Evolutionary conservation across 2,797 vertebrate species (phyloP).

Genomic region (Parambassis ranga): DNA sequence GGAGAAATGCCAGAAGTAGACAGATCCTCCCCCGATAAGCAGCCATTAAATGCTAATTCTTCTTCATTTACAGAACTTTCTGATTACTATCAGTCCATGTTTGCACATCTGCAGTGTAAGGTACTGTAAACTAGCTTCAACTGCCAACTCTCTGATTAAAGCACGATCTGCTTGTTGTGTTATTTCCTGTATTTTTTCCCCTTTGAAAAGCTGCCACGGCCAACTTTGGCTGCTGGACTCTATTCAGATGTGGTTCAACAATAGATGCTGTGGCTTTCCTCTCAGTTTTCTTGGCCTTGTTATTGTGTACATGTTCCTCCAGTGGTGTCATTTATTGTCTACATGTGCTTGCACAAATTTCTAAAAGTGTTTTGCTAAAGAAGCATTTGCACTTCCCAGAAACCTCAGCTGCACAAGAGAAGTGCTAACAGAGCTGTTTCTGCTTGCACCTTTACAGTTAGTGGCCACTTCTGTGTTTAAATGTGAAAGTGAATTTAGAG

Average conservation of each 20-base stretch:
- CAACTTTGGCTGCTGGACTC: conserved; percentile 27
- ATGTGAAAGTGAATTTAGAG: background rate
- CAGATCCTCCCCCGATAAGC: conserved; percentile 70
- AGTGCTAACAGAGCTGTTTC: background rate
- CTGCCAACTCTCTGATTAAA: conserved; percentile 72
- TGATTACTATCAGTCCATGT: conserved; percentile 67
- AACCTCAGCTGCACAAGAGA: background rate
- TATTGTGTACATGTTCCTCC: conserved; percentile 5
- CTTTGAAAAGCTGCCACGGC: conserved; percentile 46
- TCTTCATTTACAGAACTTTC: conserved; percentile 64
- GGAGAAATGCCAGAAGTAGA: conserved; percentile 36
- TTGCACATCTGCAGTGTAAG: conserved; percentile 34
- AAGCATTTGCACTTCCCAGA: background rate
- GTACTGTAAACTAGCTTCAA: conserved; percentile 16
- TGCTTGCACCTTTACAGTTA: conserved; percentile 1
- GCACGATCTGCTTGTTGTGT: conserved; percentile 59
- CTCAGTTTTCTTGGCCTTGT: conserved; percentile 6
- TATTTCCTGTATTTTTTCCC: conserved; percentile 55
- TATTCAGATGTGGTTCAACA: conserved; percentile 42
- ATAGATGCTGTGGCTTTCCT: conserved; percentile 21
- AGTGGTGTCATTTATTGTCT: conserved; percentile 23
- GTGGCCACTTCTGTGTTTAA: background rate
- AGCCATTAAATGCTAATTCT: conserved; percentile 77
- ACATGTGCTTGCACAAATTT: conserved; percentile 30
- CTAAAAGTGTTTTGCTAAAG: background rate